Evolutionary conservation across 2,888 invertebrate species (phyloP).

Genomic region (Drosophila anceps): DNA sequence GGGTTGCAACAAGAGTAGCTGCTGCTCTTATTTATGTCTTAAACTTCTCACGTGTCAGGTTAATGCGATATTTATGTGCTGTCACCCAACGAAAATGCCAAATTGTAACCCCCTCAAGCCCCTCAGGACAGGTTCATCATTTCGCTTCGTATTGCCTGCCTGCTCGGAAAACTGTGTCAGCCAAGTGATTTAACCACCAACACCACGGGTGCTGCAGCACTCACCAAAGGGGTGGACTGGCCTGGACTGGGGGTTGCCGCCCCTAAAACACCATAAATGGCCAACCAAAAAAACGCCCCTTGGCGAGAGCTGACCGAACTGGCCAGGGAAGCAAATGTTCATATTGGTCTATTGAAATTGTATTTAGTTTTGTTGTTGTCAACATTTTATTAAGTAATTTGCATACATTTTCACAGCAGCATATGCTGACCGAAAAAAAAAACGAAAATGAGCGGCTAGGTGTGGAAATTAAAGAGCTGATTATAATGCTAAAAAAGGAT

Average conservation of each 20-base stretch:
- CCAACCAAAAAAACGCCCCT: conserved; percentile 70
- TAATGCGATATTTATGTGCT: conserved; percentile 73
- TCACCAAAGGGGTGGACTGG: conserved; percentile 49
- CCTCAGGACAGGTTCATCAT: conserved; percentile 65
- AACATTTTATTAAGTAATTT: conserved; percentile 80
- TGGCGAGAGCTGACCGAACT: conserved; percentile 26
- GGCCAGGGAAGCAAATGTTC: conserved; percentile 25
- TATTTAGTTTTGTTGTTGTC: conserved; percentile 74
- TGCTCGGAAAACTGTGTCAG: conserved; percentile 59
- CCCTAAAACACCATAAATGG: conserved; percentile 71
- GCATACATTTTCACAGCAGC: conserved; percentile 65
- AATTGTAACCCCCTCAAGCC: conserved; percentile 39
- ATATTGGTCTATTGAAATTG: conserved; percentile 74
- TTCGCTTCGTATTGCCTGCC: conserved; percentile 19
- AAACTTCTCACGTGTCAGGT: conserved; percentile 71
- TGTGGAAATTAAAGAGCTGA: conserved; percentile 47
- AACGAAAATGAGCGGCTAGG: conserved; percentile 17
- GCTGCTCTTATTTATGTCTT: conserved; percentile 59
- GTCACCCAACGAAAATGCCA: conserved; percentile 29
- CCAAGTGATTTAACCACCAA: conserved; percentile 62
- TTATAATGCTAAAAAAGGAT: conserved; percentile 38
- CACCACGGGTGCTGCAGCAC: conserved; percentile 24
- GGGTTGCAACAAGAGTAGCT: conserved; percentile 63
- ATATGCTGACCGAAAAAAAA: conserved; percentile 37
- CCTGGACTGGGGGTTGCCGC: conserved; percentile 27